Evolutionary conservation across 2,113 vertebrate genomes (phyloP), one percentile per base, ranked within the genome.

Genomic region (Neogale vison): DNA sequence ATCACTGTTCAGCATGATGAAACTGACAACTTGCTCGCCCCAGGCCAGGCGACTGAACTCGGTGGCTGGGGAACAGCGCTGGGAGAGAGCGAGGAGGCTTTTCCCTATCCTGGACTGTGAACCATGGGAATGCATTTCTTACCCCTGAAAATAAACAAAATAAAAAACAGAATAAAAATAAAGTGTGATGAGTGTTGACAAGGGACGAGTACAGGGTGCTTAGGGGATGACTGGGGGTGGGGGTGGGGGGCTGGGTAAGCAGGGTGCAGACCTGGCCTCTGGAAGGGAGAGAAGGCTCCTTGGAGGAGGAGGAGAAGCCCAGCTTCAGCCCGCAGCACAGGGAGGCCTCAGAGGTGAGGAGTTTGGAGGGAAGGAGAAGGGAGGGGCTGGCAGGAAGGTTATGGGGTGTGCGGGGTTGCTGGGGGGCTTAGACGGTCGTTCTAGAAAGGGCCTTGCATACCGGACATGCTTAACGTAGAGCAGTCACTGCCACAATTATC

Each of bases 41-140:
- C 29, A 52, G 85, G 96, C 69, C 29, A 45, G 85, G 96, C 77
- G 3, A 77, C 69, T 29, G 50, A 71, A 57, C 85, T 63, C 50
- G 1, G 79, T 18, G 71, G 76, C 89, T 50, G 93, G 45, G 79
- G 52, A 80, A 2, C 8, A 6, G 2, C 1, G 61, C 5, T 24
- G 10, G 50, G 82, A n/a, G 36, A 45, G 36, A 45, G 31, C 18
- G 4, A 45, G 14, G 26, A 11, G 29, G 26, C 21, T n/a, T 82
- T 71, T 59, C 45, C 3, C 92, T 42, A 42, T 52, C 63, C 93
- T 85, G 39, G 79, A 91, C 55, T 63, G 50, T 39, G 50, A 88
- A 31, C 23, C 23, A 39, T 8, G 20, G 59, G 77, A 77, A 10
- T 47, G 47, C 61, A 82, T 77, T 55, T 42, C 20, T 83, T 59